These are phyloP conservation scores for Podiceps cristatus DNA, from an alignment of 2,113 vertebrate species.

Conservation along the genomic window DNA sequence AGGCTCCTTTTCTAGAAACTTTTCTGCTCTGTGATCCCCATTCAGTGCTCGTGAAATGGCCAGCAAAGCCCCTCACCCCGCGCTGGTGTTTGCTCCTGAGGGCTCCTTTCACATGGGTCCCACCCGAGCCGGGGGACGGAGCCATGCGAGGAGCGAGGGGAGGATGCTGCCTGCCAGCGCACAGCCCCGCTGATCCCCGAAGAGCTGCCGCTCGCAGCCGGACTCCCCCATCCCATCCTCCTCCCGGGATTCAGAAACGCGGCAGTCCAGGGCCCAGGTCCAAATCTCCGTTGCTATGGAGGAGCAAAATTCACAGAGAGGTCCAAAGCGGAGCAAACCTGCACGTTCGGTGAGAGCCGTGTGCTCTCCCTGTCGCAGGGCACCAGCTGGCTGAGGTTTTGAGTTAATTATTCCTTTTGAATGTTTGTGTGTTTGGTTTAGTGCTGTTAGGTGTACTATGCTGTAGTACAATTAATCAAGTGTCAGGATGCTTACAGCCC, in stretches of 20 bases:
- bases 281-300: no score
- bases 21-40: not conserved
- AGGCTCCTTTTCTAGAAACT: not conserved
- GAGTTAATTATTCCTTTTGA: not conserved
- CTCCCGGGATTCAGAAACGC: not conserved
- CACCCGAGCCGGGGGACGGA: accelerated
- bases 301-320: no score
- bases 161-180: no score
- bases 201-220: accelerated
- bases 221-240: not conserved
- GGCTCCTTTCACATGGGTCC: not conserved
- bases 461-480: not conserved
- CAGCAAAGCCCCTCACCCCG: not conserved
- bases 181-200: not conserved
- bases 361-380: not conserved
- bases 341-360: accelerated
- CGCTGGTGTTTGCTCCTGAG: not conserved
- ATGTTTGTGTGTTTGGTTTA: not conserved
- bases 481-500: not conserved
- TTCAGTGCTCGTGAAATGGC: not conserved
- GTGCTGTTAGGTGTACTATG: not conserved
- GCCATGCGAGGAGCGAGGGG: not conserved
- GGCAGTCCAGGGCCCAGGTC: not conserved
- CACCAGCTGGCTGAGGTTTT: not conserved
- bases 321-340: not conserved